Percentiles rank a stretch among this genome's conserved stretches.
phyloP scores from a whole-genome alignment of 2,113 vertebrate genomes.

The Cynoglossus semilaevis region DNA sequence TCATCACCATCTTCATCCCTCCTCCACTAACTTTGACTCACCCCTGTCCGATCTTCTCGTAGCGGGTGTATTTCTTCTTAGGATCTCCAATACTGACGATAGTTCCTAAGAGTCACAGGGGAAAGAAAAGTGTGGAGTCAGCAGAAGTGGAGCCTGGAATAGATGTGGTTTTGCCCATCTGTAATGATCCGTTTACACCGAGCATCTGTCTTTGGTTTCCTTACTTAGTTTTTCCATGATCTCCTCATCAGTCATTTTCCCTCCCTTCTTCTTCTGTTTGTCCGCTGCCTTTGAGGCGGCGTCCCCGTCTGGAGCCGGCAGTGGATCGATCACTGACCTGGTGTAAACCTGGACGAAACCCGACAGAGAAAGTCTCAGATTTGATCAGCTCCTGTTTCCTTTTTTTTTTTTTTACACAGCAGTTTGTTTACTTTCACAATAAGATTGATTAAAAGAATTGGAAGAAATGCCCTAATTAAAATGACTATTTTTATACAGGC shows the following conservation, averaged over 20 bases:
- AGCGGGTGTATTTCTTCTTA: conserved; percentile 96
- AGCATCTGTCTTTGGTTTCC: conserved; percentile 32
- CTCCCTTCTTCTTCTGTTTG: conserved; percentile 89
- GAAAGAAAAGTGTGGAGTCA: background rate
- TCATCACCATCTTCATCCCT: background rate
- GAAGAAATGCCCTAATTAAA: too few species aligned
- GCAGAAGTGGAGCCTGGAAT: background rate
- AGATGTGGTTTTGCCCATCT: background rate
- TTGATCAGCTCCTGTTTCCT: too few species aligned
- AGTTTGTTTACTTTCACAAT: too few species aligned
- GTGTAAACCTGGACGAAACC: conserved; percentile 83
- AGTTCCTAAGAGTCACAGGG: conserved; percentile 74
- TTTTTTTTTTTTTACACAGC: too few species aligned
- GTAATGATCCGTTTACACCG: background rate
- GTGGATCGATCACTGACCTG: conserved; percentile 90
- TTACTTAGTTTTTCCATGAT: conserved; percentile 97
- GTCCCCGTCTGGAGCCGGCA: conserved; percentile 81
- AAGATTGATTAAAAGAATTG: too few species aligned
- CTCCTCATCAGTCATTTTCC: conserved; percentile 97
- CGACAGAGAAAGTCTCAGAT: too few species aligned
- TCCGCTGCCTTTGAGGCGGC: conserved; percentile 79
- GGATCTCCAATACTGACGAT: conserved; percentile 96
- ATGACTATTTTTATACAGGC: too few species aligned
- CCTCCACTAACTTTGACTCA: conserved; percentile 63
- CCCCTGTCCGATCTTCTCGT: conserved; percentile 98